phyloP scores from a whole-genome alignment of 2,797 vertebrate species.

The Allenopithecus nigroviridis region DNA sequence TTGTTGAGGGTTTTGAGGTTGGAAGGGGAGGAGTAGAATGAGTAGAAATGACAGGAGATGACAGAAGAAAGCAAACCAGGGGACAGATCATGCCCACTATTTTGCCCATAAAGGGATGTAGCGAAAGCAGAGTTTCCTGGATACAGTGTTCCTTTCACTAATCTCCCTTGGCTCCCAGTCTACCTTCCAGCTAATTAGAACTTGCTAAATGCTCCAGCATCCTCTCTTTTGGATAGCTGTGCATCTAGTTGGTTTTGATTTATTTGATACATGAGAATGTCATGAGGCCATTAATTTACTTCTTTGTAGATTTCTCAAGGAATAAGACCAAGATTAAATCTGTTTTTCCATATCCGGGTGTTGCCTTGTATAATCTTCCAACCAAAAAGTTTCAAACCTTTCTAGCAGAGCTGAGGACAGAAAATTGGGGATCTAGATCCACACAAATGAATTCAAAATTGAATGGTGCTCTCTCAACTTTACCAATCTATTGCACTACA shows the following conservation, averaged over 20 bases:
- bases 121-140: neutral
- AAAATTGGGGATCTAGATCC: neutral
- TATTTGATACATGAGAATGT: neutral
- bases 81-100: neutral
- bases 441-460: neutral
- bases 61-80: neutral
- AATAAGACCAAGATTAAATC: neutral
- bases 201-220: neutral
- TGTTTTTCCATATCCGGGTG: neutral
- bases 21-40: neutral
- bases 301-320: neutral
- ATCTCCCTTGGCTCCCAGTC: neutral
- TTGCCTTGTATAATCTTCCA: neutral
- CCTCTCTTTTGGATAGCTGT: neutral
- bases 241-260: neutral
- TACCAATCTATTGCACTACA: neutral
- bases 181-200: neutral
- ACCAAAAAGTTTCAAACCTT: neutral
- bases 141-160: neutral
- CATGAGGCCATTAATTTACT: neutral
- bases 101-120: neutral
- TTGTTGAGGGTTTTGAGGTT: neutral
- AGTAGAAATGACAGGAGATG: neutral
- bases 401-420: neutral
- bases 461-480: neutral